Percentiles rank a stretch among this genome's conserved stretches.
Evolutionary conservation across 2,888 invertebrate genomes (phyloP).

Genomic region (Cantharis rufa): DNA sequence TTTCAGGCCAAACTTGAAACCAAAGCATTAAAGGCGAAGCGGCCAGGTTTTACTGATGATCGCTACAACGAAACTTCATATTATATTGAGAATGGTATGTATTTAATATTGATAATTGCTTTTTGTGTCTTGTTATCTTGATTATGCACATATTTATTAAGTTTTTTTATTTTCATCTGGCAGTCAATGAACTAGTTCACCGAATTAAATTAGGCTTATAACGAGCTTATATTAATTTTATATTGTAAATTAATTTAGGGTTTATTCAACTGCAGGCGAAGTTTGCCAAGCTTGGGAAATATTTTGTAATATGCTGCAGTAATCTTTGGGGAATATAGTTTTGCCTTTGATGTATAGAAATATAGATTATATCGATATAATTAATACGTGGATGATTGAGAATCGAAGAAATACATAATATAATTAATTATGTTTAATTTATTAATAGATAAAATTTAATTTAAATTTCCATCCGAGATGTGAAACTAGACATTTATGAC

Average conservation of each 20-base stretch:
- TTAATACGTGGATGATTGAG: not conserved
- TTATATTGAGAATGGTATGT: slow-evolving; percentile 91
- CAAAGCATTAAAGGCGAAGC: slow-evolving; percentile 86
- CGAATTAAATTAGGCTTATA: not conserved
- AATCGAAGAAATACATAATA: not conserved
- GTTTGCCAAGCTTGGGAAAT: not conserved
- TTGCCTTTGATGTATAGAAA: not conserved
- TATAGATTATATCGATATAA: not conserved
- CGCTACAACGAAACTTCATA: slow-evolving; percentile 93
- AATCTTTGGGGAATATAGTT: not conserved
- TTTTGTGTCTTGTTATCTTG: not conserved
- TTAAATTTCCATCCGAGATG: too few species aligned
- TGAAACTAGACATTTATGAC: too few species aligned
- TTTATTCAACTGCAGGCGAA: not conserved
- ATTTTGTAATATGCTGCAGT: not conserved
- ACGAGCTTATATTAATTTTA: not conserved
- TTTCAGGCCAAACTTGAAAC: slow-evolving; percentile 89
- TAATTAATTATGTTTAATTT: too few species aligned
- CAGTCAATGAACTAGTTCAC: not conserved
- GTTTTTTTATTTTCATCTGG: not conserved
- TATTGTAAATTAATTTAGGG: not conserved
- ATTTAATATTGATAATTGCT: not conserved
- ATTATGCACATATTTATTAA: not conserved
- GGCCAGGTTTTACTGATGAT: slow-evolving; percentile 90
- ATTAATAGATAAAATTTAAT: too few species aligned